Evolutionary conservation across 1,140 invertebrate genomes (phyloP).

Genomic region (Drosophila santomea): DNA sequence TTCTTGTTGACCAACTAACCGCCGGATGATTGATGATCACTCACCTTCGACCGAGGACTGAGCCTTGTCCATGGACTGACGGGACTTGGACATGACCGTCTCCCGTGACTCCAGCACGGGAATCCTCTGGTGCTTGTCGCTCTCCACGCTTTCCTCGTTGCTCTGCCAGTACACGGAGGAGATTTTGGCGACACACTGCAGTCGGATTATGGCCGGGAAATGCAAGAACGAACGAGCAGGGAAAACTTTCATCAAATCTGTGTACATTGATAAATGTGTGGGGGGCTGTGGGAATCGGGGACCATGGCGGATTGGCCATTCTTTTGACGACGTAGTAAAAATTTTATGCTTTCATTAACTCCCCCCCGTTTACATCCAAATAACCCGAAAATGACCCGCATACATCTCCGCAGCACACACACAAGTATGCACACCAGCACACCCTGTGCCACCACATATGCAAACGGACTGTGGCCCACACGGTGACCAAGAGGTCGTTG

Average conservation of each 20-base stretch:
- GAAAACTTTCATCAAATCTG: constrained; percentile 66
- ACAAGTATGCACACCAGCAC: constrained; percentile 12
- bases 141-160: constrained; percentile 93
- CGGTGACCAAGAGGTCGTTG: constrained; percentile 4
- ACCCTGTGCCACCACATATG: constrained; percentile 42
- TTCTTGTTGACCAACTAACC: constrained; percentile 16
- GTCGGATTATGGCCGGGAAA: constrained; percentile 22
- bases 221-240: constrained; percentile 2
- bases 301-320: constrained; percentile 16
- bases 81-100: constrained; percentile 85
- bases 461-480: constrained; percentile 44
- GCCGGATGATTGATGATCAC: constrained; percentile 58
- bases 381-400: constrained; percentile 69
- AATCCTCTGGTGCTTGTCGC: constrained; percentile 88
- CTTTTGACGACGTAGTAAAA: constrained; percentile 71
- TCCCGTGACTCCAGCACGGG: constrained; percentile 88
- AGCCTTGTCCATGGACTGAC: constrained; percentile 82
- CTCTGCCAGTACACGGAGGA: constrained; percentile 92
- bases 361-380: constrained; percentile 40
- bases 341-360: constrained; percentile 82
- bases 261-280: constrained; percentile 47
- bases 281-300: neutral
- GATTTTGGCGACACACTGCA: constrained; percentile 92
- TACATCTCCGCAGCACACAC: constrained; percentile 41
- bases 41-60: constrained; percentile 71